Conservation (phyloP, 35 echinoderm and acorn worm genomes). For the Strongylocentrotus purpuratus region DNA sequence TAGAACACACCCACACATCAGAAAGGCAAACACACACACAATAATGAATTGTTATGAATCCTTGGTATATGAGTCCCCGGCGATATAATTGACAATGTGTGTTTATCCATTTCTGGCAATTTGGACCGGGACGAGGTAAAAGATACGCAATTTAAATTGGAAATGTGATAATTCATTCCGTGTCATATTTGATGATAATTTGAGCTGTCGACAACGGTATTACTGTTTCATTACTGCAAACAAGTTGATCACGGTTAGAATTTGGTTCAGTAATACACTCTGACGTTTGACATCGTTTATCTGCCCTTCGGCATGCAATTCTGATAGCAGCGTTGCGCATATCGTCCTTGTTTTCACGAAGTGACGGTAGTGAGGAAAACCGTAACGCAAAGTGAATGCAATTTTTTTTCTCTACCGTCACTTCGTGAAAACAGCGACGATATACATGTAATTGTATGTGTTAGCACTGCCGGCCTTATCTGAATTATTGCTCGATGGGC, state of each 20-base stretch:
- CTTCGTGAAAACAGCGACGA: too few relatives aligned
- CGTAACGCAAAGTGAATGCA: too few relatives aligned
- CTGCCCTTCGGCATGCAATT: constrained; percentile 7
- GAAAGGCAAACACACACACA: neutral
- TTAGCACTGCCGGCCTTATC: neutral
- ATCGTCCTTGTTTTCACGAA: too few relatives aligned
- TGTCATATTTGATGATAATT: neutral
- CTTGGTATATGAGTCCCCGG: neutral
- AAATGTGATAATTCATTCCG: constrained; percentile 11
- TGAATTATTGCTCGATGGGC: neutral
- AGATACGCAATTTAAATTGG: neutral
- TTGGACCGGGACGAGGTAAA: neutral
- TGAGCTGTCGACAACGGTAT: neutral
- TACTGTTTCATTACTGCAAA: neutral
- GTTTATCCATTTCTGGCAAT: neutral
- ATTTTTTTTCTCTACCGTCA: too few relatives aligned
- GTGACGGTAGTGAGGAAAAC: too few relatives aligned
- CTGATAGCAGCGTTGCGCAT: neutral
- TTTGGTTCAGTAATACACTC: neutral
- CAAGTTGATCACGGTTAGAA: neutral
- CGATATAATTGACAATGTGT: neutral
- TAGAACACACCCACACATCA: neutral
- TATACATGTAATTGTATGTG: too few relatives aligned
- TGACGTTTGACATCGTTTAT: constrained; percentile 2
- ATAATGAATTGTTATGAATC: neutral